A percentile compares a stretch with the other conserved stretches of the same genome.
phyloP scores from a whole-genome alignment of 1,140 invertebrate genomes.

The Atta colombica region DNA sequence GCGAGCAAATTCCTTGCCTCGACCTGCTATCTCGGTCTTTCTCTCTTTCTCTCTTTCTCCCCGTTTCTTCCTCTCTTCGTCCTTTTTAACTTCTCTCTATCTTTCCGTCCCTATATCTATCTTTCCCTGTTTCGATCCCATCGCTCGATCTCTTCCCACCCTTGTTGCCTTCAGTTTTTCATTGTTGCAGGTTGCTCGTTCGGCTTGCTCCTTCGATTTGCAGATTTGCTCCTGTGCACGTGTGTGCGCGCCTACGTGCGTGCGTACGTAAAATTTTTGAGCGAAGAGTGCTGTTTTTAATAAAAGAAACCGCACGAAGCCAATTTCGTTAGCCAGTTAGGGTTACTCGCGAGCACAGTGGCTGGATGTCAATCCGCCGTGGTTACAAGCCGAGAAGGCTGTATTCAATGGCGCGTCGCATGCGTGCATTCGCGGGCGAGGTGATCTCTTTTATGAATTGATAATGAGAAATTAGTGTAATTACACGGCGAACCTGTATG shows the following conservation, averaged over 20 bases:
- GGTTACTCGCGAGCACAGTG: conserved; percentile 6
- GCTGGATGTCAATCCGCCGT: neutral
- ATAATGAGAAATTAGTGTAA: conserved; percentile 51
- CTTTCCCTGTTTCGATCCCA: neutral
- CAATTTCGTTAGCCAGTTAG: conserved; percentile 58
- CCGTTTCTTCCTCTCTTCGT: conserved; percentile 28
- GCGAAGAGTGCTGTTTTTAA: conserved; percentile 50
- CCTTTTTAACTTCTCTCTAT: conserved; percentile 65
- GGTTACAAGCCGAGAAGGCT: neutral
- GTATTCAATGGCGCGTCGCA: conserved; percentile 48
- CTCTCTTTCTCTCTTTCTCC: conserved; percentile 45
- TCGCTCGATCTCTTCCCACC: conserved; percentile 1
- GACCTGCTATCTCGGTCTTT: conserved; percentile 64
- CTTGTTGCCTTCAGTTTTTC: conserved; percentile 14
- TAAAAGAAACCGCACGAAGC: conserved; percentile 75
- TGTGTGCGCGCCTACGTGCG: conserved; percentile 15
- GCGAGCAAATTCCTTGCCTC: conserved; percentile 83
- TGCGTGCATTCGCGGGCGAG: conserved; percentile 18
- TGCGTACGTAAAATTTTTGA: conserved; percentile 59
- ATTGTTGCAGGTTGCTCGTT: conserved; percentile 24
- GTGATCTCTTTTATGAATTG: conserved; percentile 44
- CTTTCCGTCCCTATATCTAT: conserved; percentile 53
- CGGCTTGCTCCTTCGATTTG: conserved; percentile 44
- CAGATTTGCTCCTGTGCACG: conserved; percentile 17
- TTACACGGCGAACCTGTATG: conserved; percentile 10